A percentile compares a stretch with the other conserved stretches of the same genome.
phyloP scores from a whole-genome alignment of 2,888 invertebrate species.

The Andrena marginata region DNA sequence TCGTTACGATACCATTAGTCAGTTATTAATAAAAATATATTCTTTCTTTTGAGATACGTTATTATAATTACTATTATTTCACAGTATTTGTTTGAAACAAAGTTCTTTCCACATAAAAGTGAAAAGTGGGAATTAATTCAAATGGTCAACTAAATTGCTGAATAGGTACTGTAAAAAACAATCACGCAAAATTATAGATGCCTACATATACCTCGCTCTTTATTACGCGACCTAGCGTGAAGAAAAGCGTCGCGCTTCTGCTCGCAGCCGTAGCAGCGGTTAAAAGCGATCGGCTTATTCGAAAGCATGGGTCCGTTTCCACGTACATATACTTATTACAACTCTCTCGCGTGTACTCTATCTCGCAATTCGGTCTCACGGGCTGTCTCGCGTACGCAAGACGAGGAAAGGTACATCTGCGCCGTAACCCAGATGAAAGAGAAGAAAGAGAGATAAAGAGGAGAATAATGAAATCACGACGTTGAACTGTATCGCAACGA shows the following conservation, averaged over 20 bases:
- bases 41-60: too few species aligned
- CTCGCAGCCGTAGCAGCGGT: conserved; percentile 7
- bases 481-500: conserved; percentile 41
- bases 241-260: conserved; percentile 23
- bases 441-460: conserved; percentile 31
- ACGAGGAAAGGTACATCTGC: conserved; percentile 4
- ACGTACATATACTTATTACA: conserved; percentile 16
- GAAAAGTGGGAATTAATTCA: not conserved
- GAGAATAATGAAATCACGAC: conserved; percentile 25
- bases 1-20: too few species aligned
- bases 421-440: conserved; percentile 8
- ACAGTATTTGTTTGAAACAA: too few species aligned
- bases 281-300: conserved; percentile 35
- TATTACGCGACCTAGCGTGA: not conserved
- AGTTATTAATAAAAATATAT: too few species aligned
- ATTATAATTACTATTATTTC: too few species aligned
- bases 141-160: not conserved
- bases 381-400: not conserved
- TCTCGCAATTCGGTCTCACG: conserved; percentile 52
- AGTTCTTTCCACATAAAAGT: too few species aligned
- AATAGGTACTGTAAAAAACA: not conserved
- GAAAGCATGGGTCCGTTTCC: conserved; percentile 30
- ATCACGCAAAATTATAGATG: not conserved
- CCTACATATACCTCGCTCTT: too few species aligned
- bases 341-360: conserved; percentile 31